phyloP scores from a whole-genome alignment of 2,888 invertebrate species.

The Drosophila rubida region DNA sequence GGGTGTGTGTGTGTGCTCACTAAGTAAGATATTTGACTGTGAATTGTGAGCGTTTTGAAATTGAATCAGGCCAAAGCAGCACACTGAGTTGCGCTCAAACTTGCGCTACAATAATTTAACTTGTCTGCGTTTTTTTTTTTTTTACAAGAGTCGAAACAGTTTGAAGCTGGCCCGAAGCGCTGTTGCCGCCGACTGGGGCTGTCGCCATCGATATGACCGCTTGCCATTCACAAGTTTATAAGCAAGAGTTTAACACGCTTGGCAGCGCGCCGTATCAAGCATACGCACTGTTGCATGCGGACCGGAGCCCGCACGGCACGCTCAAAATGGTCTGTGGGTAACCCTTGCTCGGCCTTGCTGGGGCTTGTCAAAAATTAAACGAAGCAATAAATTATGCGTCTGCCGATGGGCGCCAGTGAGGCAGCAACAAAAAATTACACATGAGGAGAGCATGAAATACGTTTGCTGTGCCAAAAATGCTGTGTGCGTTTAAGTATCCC shows the following conservation, averaged over 20 bases:
- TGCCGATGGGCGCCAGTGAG: constrained; percentile 60
- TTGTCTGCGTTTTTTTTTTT: constrained; percentile 39
- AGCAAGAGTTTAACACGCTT: constrained; percentile 51
- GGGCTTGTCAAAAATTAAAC: constrained; percentile 66
- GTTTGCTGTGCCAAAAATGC: constrained; percentile 16
- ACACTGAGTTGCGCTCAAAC: too few relatives aligned
- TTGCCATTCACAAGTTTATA: constrained; percentile 34
- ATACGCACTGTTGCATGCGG: constrained; percentile 68
- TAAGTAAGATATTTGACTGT: constrained; percentile 38
- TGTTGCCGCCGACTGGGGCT: background rate
- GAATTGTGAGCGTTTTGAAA: constrained; percentile 55
- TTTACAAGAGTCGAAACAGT: constrained; percentile 58
- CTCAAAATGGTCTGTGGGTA: too few relatives aligned
- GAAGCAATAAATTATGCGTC: constrained; percentile 72
- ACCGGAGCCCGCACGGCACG: constrained; percentile 3
- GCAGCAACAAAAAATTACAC: constrained; percentile 25
- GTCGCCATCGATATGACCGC: constrained; percentile 38
- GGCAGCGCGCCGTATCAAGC: constrained; percentile 53
- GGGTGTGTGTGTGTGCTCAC: background rate
- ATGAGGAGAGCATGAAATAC: background rate
- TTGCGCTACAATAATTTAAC: constrained; percentile 57
- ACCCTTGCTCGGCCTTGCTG: background rate
- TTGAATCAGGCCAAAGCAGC: constrained; percentile 57
- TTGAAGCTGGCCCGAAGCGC: constrained; percentile 39
- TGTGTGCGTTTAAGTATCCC: constrained; percentile 52